Percentiles rank a stretch among this genome's conserved stretches.
phyloP scores from a whole-genome alignment of 2,797 vertebrate genomes.

The Eulemur rubriventer region DNA sequence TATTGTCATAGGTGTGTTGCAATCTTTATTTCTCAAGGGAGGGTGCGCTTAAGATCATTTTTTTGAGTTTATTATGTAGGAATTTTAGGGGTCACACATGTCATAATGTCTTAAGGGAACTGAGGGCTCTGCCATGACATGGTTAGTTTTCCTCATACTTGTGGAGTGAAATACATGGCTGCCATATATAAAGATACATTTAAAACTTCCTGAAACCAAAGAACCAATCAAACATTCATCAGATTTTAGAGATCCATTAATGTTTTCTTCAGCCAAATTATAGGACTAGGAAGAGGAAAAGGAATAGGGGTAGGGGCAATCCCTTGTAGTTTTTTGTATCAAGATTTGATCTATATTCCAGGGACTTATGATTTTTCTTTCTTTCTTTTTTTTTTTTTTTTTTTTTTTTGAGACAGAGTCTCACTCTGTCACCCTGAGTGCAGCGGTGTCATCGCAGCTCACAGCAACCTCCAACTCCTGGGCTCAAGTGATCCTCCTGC shows the following conservation, averaged over 20 bases:
- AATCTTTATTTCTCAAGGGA: neutral
- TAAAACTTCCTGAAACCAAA: neutral
- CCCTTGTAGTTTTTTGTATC: neutral
- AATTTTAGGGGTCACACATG: neutral
- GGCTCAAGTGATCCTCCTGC: too few species aligned
- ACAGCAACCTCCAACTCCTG: too few species aligned
- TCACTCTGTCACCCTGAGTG: too few species aligned
- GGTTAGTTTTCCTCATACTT: neutral
- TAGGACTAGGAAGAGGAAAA: neutral
- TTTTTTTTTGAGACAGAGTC: too few species aligned
- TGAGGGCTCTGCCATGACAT: neutral
- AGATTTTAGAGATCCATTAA: neutral
- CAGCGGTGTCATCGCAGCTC: too few species aligned
- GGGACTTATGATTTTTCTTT: too few species aligned
- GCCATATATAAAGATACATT: neutral
- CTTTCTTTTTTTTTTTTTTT: too few species aligned
- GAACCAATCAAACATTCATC: neutral
- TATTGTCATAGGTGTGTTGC: neutral
- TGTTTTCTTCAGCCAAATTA: slow-evolving; percentile 24
- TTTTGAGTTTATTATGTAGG: neutral
- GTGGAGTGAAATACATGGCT: neutral
- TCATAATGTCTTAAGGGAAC: neutral
- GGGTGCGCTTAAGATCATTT: neutral
- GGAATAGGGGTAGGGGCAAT: neutral
- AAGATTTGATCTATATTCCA: neutral